Percentiles rank a stretch among this genome's conserved stretches.
phyloP scores from a whole-genome alignment of 2,797 vertebrate species.

The Caiman crocodilus region DNA sequence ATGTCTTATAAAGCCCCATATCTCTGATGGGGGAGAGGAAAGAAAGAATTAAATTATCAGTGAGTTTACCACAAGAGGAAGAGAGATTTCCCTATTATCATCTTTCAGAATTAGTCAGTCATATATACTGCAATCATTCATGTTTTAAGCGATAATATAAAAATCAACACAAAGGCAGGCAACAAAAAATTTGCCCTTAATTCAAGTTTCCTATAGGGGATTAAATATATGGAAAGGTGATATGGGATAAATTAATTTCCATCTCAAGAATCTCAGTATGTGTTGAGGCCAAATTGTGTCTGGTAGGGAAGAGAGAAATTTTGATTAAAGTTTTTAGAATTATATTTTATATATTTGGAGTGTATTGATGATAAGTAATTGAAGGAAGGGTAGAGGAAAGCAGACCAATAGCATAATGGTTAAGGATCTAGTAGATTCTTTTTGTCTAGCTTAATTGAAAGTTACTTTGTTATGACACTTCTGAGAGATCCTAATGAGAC shows the following conservation, averaged over 20 bases:
- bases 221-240: constrained; percentile 48
- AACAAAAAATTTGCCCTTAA: constrained; percentile 44
- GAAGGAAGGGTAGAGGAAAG: too few species aligned
- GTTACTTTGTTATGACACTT: too few species aligned
- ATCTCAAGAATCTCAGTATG: constrained; percentile 53
- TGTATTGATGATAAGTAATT: too few species aligned
- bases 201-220: constrained; percentile 41
- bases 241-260: constrained; percentile 65
- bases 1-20: constrained; percentile 44
- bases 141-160: constrained; percentile 73
- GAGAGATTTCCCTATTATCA: constrained; percentile 62
- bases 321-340: too few species aligned
- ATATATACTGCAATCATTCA: constrained; percentile 68
- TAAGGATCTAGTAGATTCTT: too few species aligned
- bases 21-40: constrained; percentile 49
- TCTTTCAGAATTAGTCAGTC: constrained; percentile 73
- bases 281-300: not conserved
- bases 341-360: too few species aligned
- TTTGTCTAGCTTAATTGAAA: too few species aligned
- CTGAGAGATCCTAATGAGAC: too few species aligned
- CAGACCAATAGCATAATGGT: too few species aligned
- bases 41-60: constrained; percentile 55
- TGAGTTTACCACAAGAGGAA: constrained; percentile 53
- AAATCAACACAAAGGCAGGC: constrained; percentile 68
- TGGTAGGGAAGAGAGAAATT: too few species aligned